These are phyloP conservation scores for Silurus meridionalis DNA, from an alignment of 2,113 vertebrate genomes.

Conservation along the genomic window DNA sequence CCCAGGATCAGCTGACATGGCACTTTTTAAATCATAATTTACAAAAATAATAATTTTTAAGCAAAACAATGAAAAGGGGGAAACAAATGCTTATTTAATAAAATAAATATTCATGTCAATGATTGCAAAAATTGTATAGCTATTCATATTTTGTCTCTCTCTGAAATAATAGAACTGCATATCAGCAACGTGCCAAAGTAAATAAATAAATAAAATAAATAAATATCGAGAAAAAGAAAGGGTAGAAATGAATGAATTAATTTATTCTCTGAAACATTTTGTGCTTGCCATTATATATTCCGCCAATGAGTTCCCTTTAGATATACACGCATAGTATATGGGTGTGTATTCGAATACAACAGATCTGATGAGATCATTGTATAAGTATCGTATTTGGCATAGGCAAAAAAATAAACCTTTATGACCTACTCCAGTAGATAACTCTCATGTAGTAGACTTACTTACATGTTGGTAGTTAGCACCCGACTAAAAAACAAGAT, in stretches of 20 bases:
- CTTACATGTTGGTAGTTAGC: neutral
- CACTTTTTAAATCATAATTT: neutral
- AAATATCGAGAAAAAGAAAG: neutral
- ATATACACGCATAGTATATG: neutral
- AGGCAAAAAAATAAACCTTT: neutral
- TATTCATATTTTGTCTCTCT: neutral
- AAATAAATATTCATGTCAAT: no score
- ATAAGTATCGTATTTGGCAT: neutral
- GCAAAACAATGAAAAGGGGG: no score
- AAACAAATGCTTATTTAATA: no score
- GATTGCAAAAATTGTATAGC: neutral
- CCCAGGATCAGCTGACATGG: neutral
- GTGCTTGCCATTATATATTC: neutral
- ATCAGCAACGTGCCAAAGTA: neutral
- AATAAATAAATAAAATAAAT: no score
- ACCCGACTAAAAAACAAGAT: neutral
- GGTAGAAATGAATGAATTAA: neutral
- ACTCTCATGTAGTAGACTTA: neutral
- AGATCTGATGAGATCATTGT: neutral
- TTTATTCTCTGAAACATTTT: neutral
- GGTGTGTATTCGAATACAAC: neutral
- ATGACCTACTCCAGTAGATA: neutral
- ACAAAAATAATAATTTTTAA: no score
- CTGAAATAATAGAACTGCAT: neutral
- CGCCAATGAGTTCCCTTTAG: neutral